These are phyloP conservation scores for Babylonia areolata DNA, from an alignment of 1,140 invertebrate species.

Conservation along the genomic window DNA sequence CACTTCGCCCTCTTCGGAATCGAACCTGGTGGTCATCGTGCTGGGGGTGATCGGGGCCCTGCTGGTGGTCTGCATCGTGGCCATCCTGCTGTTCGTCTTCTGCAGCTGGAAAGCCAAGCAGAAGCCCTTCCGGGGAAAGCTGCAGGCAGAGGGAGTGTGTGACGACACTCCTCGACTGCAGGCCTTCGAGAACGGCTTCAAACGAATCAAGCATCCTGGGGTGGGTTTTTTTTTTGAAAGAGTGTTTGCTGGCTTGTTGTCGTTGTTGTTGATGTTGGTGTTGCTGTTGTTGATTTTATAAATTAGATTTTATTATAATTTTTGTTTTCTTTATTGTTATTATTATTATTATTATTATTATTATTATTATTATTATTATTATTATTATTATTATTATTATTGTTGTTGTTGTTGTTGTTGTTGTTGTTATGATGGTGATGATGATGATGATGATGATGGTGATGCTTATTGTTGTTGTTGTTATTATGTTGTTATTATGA, in stretches of 20 bases:
- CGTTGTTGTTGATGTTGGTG: background rate
- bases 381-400: no score
- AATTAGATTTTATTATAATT: no score
- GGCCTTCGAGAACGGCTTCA: conserved; percentile 18
- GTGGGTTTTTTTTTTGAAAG: background rate
- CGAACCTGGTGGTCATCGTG: background rate
- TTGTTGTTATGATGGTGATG: no score
- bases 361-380: no score
- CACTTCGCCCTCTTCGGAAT: background rate
- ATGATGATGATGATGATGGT: no score
- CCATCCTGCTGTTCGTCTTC: background rate
- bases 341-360: no score
- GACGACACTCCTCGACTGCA: background rate
- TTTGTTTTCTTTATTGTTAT: no score
- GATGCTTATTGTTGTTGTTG: no score
- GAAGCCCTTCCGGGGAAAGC: background rate
- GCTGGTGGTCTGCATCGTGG: background rate
- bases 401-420: background rate
- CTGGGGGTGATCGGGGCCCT: background rate
- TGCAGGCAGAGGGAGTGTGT: background rate
- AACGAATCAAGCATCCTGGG: conserved; percentile 12
- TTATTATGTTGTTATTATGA: no score
- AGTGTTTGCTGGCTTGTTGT: background rate
- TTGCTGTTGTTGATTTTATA: no score
- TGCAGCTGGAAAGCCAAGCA: conserved; percentile 10